Base-by-base conservation (phyloP, 2,113 vertebrate species). In the Cepphus grylle region DNA sequence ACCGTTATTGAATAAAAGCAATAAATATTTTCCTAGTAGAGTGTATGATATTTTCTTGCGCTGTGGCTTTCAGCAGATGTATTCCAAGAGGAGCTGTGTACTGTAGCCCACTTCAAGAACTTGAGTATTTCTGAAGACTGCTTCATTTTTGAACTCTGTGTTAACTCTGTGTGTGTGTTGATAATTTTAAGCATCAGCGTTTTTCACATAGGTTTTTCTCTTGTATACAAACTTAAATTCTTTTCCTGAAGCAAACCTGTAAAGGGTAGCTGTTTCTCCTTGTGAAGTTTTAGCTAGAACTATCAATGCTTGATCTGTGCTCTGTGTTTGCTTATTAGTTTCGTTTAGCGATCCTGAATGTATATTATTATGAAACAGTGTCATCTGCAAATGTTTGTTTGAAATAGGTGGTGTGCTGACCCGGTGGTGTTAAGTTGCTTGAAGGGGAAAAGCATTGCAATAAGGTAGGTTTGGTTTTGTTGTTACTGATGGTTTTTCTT, bases 341-440 rank as follows among this genome's bases (percentile, higher is more conserved):
- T 32, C 32, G 13, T 38, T 86, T 36, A 52, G 45, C 77, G 45
- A 61, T 76, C 9, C 12, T 81, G 12, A 67, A 70, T 36, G 17
- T 56, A 1, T 78, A 11, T 67, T 88, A 49, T 49, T n/a, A 25
- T 71, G 19, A 85, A 71, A 61, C 34, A 22, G 3, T 81, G 11
- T 62, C 20, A 73, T 61, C 45, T 81, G 22, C 25, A 73, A 93
- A 61, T 78, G 11, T 79, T 76, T 95, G 42, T 87, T 89, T 86
- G 45, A 36, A 97, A 72, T 45, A 99, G 99, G 95, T 99, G 99
- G 99, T 99, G 99, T 97, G 96, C 98, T 83, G 99, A 98, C 91
- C 97, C 98, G 12, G 93, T 97, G 81, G 96, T 99, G 72, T 97
- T 98, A 84, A 98, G 98, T 93, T 97, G 93, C 86, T 97, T 99